Conservation (phyloP, 2,113 vertebrate species). For the Myotis davidii region DNA sequence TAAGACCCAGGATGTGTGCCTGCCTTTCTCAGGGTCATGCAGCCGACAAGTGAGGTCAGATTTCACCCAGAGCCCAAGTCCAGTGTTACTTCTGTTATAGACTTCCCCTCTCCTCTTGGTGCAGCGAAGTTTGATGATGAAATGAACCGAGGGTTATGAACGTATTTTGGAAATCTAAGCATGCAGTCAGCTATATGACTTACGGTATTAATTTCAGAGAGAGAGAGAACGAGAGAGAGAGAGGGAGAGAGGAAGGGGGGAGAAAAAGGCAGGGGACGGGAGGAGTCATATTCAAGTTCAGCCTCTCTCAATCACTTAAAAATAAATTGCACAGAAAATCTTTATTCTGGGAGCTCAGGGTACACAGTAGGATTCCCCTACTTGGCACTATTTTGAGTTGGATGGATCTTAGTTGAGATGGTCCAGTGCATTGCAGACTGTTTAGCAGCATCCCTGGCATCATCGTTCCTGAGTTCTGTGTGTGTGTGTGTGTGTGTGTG, state of each 20-base stretch:
- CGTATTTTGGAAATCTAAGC: background rate
- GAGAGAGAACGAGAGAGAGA: background rate
- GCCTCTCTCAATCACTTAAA: background rate
- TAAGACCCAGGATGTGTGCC: background rate
- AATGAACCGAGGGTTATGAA: background rate
- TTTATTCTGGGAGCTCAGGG: background rate
- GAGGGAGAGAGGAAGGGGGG: too few relatives aligned
- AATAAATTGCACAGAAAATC: background rate
- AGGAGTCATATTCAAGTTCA: background rate
- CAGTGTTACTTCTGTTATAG: background rate
- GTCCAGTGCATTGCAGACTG: background rate
- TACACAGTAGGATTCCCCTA: fast-evolving
- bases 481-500: background rate
- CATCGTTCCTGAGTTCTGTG: background rate
- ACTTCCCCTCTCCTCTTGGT: background rate
- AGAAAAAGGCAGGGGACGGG: too few relatives aligned
- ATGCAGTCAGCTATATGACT: background rate
- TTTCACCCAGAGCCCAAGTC: background rate
- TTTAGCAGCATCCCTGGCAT: background rate
- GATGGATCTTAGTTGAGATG: background rate
- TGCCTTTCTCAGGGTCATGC: background rate
- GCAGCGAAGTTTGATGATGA: background rate
- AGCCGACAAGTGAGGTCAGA: background rate
- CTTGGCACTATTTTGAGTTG: background rate
- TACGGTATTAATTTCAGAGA: background rate